Percentiles rank a stretch among this genome's conserved stretches.
phyloP scores from a whole-genome alignment of 2,113 vertebrate species.

The Puffinus mauretanicus region DNA sequence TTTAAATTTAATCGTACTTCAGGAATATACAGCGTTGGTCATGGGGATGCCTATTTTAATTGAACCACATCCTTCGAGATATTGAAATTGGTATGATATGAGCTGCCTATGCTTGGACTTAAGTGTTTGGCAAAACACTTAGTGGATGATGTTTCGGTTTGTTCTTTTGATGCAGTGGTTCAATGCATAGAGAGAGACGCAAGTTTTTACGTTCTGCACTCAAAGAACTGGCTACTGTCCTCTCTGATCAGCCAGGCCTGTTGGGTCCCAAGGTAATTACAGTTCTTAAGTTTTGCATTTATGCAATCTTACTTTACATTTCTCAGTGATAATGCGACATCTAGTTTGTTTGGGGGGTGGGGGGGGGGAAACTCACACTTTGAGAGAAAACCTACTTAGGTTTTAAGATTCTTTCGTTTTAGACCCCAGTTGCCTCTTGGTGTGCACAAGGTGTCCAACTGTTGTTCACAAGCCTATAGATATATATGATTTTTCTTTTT shows the following conservation, averaged over 20 bases:
- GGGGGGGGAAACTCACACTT: fast-evolving
- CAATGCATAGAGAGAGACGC: conserved; percentile 96
- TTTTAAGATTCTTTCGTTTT: not conserved
- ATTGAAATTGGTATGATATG: not conserved
- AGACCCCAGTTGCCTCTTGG: not conserved
- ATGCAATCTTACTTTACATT: not conserved
- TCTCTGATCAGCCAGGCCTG: conserved; percentile 95
- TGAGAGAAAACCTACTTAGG: not conserved
- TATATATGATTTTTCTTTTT: not conserved
- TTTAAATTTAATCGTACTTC: not conserved
- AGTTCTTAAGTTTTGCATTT: not conserved
- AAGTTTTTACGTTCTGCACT: conserved; percentile 96
- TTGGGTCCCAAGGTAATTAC: conserved; percentile 91
- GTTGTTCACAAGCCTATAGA: not conserved
- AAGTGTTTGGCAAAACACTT: not conserved
- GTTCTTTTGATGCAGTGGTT: conserved; percentile 79
- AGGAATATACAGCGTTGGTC: not conserved
- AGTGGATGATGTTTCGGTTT: not conserved
- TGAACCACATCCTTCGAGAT: not conserved
- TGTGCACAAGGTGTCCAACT: not conserved
- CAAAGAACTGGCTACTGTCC: conserved; percentile 94
- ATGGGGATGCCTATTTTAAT: not conserved
- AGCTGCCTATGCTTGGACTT: not conserved
- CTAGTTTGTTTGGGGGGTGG: not conserved
- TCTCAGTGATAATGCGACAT: fast-evolving